These are phyloP conservation scores for Melanerpes aurifrons DNA, from an alignment of 2,113 vertebrate genomes.

Conservation along the genomic window DNA sequence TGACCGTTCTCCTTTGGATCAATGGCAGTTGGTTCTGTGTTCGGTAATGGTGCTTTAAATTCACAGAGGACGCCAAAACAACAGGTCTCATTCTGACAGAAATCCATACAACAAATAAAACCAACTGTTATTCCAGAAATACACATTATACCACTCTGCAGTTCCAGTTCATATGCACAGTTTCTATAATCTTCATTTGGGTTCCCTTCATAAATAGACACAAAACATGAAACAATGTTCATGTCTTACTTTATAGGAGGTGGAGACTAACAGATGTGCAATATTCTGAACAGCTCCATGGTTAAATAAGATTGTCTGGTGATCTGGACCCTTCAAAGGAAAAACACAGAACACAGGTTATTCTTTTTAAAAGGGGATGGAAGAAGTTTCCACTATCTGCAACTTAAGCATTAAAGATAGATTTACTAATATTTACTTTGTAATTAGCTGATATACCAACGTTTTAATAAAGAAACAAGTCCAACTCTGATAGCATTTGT, in stretches of 20 bases:
- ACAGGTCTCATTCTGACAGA: neutral
- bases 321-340: slow-evolving; percentile 90
- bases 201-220: neutral
- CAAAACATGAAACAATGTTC: neutral
- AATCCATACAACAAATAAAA: neutral
- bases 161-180: neutral
- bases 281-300: slow-evolving; percentile 97
- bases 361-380: neutral
- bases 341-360: slow-evolving; percentile 8
- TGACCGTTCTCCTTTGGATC: neutral
- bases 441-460: neutral
- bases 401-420: neutral
- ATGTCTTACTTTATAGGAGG: slow-evolving; percentile 91
- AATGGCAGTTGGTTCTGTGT: neutral
- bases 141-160: neutral
- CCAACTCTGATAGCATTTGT: neutral
- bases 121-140: neutral
- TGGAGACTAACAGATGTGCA: slow-evolving; percentile 90
- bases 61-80: neutral
- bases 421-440: neutral
- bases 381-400: neutral
- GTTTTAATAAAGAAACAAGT: neutral
- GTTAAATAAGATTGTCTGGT: slow-evolving; percentile 97
- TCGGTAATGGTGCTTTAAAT: neutral
- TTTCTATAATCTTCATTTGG: neutral